A percentile compares a stretch with the other conserved stretches of the same genome.
phyloP scores from a whole-genome alignment of 2,888 invertebrate species.

The Pasiphila rectangulata region DNA sequence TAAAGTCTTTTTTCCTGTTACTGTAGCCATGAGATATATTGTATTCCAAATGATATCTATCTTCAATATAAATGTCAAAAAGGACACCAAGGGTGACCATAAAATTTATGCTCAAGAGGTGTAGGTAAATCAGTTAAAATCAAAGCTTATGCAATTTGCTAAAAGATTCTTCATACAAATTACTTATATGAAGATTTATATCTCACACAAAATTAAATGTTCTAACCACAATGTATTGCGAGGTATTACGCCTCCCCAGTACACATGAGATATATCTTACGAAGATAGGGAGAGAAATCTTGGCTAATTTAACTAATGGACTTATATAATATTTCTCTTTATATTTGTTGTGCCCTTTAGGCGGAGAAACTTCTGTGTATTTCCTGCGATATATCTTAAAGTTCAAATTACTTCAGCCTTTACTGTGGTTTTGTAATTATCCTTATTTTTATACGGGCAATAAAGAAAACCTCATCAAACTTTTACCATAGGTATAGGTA shows the following conservation, averaged over 20 bases:
- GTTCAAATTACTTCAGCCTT: constrained; percentile 45
- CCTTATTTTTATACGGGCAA: not conserved
- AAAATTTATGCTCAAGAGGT: not conserved
- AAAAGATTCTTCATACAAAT: constrained; percentile 41
- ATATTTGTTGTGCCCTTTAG: constrained; percentile 43
- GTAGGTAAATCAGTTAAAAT: constrained; percentile 1
- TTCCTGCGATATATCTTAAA: constrained; percentile 44
- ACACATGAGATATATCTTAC: constrained; percentile 69
- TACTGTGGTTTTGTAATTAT: constrained; percentile 31
- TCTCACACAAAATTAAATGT: constrained; percentile 69
- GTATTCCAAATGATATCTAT: no score
- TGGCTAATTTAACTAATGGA: constrained; percentile 78
- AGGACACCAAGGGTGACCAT: no score
- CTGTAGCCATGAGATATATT: no score
- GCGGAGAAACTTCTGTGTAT: constrained; percentile 40
- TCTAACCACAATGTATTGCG: constrained; percentile 72
- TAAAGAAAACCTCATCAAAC: no score
- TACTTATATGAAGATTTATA: constrained; percentile 68
- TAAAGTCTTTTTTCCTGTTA: no score
- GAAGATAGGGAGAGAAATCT: constrained; percentile 71
- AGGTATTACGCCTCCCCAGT: constrained; percentile 54
- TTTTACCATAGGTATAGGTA: no score
- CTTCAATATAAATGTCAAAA: no score
- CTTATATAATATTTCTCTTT: constrained; percentile 54
- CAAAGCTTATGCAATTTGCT: constrained; percentile 17